A percentile compares a stretch with the other conserved stretches of the same genome.
These are phyloP conservation scores for Melanerpes aurifrons DNA, from an alignment of 2,113 vertebrate species.

Conservation along the genomic window DNA sequence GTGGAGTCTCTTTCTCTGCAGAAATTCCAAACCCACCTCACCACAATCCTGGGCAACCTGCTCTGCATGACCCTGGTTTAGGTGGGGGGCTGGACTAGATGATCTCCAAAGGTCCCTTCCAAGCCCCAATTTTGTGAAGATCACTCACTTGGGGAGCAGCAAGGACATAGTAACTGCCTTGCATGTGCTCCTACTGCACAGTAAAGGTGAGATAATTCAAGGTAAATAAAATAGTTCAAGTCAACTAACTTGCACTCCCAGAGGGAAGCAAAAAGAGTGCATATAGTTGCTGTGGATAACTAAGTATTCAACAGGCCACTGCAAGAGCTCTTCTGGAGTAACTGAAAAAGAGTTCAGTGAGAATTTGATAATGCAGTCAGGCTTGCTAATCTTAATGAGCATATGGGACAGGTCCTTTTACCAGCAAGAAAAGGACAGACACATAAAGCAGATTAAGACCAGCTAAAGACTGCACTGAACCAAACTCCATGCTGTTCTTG, in stretches of 20 bases:
- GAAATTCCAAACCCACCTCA: too few relatives aligned
- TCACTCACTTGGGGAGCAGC: neutral
- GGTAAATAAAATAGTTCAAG: neutral
- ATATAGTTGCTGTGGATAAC: fast-evolving
- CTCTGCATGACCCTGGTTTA: too few relatives aligned
- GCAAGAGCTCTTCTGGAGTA: neutral
- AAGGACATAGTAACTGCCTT: neutral
- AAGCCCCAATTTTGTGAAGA: too few relatives aligned
- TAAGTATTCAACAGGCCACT: fast-evolving
- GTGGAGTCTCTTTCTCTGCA: too few relatives aligned
- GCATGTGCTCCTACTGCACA: neutral
- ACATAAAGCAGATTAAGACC: neutral
- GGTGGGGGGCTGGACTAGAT: too few relatives aligned
- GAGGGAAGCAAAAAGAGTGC: neutral
- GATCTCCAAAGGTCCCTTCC: too few relatives aligned
- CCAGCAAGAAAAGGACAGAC: neutral
- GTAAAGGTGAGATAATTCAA: neutral
- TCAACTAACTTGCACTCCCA: neutral
- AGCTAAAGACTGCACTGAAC: neutral
- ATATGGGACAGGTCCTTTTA: neutral
- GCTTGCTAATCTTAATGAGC: neutral
- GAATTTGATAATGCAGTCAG: neutral
- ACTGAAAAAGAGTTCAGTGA: neutral
- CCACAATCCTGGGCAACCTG: too few relatives aligned
- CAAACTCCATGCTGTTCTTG: neutral